Conservation (phyloP, 2,113 vertebrate species). For the Girardinichthys multiradiatus region DNA sequence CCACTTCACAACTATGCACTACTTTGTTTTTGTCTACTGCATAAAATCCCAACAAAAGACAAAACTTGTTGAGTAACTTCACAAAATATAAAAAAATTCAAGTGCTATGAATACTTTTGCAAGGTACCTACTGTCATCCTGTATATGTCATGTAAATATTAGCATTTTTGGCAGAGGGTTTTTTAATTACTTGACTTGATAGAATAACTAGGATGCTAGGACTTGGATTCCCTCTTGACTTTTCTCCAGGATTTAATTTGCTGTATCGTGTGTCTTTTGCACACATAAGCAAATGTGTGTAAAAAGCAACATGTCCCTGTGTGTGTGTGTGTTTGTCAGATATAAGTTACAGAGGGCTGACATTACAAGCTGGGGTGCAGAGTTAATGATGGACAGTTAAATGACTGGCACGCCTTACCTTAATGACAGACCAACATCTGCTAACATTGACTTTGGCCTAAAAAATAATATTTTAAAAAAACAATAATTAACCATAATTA, state of each 20-base stretch:
- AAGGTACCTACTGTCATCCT: background rate
- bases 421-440: constrained; percentile 66
- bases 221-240: background rate
- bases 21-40: too few species aligned
- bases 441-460: constrained; percentile 69
- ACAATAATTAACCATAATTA: constrained; percentile 10
- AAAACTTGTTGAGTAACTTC: too few species aligned
- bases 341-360: constrained; percentile 52
- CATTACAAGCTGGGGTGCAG: constrained; percentile 54
- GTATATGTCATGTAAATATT: too few species aligned
- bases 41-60: too few species aligned
- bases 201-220: background rate
- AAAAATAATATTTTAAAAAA: constrained; percentile 25
- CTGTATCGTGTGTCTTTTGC: constrained; percentile 12
- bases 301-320: constrained; percentile 28
- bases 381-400: constrained; percentile 20
- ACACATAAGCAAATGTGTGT: constrained; percentile 1
- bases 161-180: background rate
- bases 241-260: constrained; percentile 27
- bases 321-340: constrained; percentile 26
- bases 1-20: too few species aligned
- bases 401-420: constrained; percentile 50
- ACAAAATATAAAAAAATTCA: background rate
- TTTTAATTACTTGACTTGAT: background rate
- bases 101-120: background rate